These are phyloP conservation scores for Sarcophaga variegata DNA, from an alignment of 2,888 invertebrate species.

Conservation along the genomic window DNA sequence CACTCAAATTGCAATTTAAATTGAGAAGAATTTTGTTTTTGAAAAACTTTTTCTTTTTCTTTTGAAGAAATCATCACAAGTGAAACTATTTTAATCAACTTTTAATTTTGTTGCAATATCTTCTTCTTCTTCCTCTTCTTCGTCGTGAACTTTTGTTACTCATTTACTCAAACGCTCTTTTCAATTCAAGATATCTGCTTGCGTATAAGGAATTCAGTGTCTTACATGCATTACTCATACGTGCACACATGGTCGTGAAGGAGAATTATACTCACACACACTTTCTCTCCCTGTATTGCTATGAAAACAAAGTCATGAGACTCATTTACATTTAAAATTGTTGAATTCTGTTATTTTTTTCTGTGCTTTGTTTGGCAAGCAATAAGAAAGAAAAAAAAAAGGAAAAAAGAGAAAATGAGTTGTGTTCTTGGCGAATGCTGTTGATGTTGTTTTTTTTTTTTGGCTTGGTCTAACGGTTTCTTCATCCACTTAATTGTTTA, in stretches of 20 bases:
- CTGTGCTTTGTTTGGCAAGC: too few relatives aligned
- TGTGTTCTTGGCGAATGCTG: not conserved
- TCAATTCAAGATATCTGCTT: slow-evolving; percentile 27
- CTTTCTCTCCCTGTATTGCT: too few relatives aligned
- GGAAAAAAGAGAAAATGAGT: not conserved
- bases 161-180: not conserved
- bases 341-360: too few relatives aligned
- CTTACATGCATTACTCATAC: slow-evolving; percentile 18
- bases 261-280: too few relatives aligned
- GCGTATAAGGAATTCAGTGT: slow-evolving; percentile 12
- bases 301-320: not conserved
- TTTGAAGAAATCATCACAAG: not conserved
- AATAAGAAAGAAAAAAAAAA: too few relatives aligned
- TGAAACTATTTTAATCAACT: not conserved
- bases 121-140: not conserved
- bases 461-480: slow-evolving; percentile 31
- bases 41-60: not conserved
- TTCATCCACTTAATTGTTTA: slow-evolving; percentile 58
- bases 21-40: not conserved
- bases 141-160: not conserved
- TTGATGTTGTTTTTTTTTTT: not conserved
- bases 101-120: not conserved
- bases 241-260: not conserved
- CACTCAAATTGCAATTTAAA: not conserved
- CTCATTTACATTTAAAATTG: slow-evolving; percentile 30